Evolutionary conservation across 2,888 invertebrate genomes (phyloP).

Genomic region (Folsomia candida): DNA sequence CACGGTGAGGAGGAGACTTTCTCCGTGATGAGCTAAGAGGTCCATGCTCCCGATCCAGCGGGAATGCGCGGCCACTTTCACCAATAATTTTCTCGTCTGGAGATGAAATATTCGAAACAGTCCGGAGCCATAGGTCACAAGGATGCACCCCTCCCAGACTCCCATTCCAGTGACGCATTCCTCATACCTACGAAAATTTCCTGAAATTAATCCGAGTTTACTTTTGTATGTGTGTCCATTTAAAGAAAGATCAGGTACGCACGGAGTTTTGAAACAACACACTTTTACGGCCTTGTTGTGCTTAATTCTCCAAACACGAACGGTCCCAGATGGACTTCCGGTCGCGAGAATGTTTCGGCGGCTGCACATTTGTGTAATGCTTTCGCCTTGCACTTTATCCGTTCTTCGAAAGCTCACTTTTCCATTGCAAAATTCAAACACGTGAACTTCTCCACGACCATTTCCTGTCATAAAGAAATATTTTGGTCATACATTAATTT

Average conservation of each 20-base stretch:
- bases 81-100: conserved; percentile 29
- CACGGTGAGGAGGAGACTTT: conserved; percentile 45
- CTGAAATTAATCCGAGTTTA: neutral
- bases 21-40: conserved; percentile 28
- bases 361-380: conserved; percentile 30
- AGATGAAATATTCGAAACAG: conserved; percentile 42
- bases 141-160: conserved; percentile 35
- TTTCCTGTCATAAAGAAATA: conserved; percentile 27
- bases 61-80: conserved; percentile 44
- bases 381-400: conserved; percentile 24
- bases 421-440: conserved; percentile 15
- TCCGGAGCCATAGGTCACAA: conserved; percentile 45
- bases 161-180: conserved; percentile 45
- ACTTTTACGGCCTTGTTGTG: neutral
- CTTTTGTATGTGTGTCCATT: neutral
- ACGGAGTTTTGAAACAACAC: conserved; percentile 11
- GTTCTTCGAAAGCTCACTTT: conserved; percentile 19
- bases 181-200: conserved; percentile 1
- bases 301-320: conserved; percentile 25
- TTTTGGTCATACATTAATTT: no score
- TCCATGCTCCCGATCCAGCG: conserved; percentile 49
- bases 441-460: conserved; percentile 27
- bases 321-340: conserved; percentile 28
- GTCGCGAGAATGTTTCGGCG: conserved; percentile 24
- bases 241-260: neutral